Evolutionary conservation across 2,113 vertebrate genomes (phyloP).

Genomic region (Monopterus albus): DNA sequence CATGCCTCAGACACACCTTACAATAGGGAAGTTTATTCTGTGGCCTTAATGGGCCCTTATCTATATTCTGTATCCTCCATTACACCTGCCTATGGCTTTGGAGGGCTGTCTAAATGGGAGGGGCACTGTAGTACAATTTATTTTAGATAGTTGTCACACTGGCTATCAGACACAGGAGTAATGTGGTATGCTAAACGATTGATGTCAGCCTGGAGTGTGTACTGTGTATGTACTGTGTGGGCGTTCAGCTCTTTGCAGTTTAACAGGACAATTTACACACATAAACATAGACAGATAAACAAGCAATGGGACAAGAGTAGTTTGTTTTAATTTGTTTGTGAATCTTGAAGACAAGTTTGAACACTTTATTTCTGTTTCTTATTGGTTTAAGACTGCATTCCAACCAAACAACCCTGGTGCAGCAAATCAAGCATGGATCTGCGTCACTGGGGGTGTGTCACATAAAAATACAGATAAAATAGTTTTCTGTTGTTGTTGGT

Average conservation of each 20-base stretch:
- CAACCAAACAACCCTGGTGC: too few relatives aligned
- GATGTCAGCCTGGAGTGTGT: neutral
- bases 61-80: slow-evolving; percentile 2
- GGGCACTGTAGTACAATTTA: neutral
- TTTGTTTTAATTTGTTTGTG: too few relatives aligned
- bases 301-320: neutral
- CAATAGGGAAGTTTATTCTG: slow-evolving; percentile 7
- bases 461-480: too few relatives aligned
- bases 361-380: too few relatives aligned
- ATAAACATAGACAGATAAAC: too few relatives aligned
- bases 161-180: neutral
- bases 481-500: too few relatives aligned
- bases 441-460: too few relatives aligned
- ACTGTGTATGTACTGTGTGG: neutral
- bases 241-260: neutral
- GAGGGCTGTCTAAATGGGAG: neutral
- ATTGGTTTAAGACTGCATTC: too few relatives aligned
- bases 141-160: neutral
- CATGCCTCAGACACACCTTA: slow-evolving; percentile 18
- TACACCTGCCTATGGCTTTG: neutral
- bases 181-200: neutral
- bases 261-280: too few relatives aligned
- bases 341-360: too few relatives aligned
- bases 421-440: too few relatives aligned
- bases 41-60: slow-evolving; percentile 10